These are phyloP conservation scores for Ophion ellenae DNA, from an alignment of 2,888 invertebrate genomes.

Conservation along the genomic window DNA sequence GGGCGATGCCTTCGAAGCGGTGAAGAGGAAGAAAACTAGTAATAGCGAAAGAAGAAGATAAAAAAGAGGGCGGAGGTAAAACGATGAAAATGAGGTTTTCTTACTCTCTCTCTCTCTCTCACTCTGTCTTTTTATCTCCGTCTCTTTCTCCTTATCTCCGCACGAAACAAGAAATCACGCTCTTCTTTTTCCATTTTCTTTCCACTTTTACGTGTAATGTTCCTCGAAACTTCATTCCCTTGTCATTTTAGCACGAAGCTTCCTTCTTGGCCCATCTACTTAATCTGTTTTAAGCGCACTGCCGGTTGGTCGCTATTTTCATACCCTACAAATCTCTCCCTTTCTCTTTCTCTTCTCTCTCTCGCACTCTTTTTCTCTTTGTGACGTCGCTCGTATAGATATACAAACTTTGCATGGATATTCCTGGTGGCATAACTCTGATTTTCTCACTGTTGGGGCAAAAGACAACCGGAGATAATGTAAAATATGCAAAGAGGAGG, in stretches of 20 bases:
- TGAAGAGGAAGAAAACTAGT: constrained; percentile 54
- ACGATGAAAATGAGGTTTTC: constrained; percentile 46
- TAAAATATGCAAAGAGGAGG: constrained; percentile 1
- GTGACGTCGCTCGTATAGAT: constrained; percentile 20
- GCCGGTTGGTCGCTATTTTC: constrained; percentile 64
- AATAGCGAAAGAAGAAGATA: constrained; percentile 51
- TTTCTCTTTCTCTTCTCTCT: background rate
- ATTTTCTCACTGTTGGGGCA: constrained; percentile 33
- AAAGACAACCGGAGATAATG: constrained; percentile 27
- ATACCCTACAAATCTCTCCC: constrained; percentile 23
- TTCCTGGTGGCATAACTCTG: constrained; percentile 53
- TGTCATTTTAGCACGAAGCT: constrained; percentile 46
- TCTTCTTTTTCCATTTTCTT: constrained; percentile 39
- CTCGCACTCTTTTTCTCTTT: background rate
- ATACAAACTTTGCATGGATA: constrained; percentile 9
- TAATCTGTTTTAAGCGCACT: constrained; percentile 61
- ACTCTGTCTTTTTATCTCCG: constrained; percentile 26
- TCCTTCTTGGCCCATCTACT: constrained; percentile 50
- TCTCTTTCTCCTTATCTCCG: constrained; percentile 46
- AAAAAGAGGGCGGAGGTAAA: constrained; percentile 49
- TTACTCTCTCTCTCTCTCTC: constrained; percentile 40
- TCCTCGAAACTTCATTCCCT: constrained; percentile 46
- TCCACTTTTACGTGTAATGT: constrained; percentile 41
- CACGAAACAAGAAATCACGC: constrained; percentile 12
- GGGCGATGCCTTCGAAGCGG: constrained; percentile 63